Evolutionary conservation across 2,797 vertebrate genomes (phyloP), one percentile per base, ranked within the genome.

Genomic region (Poecilia velifera): DNA sequence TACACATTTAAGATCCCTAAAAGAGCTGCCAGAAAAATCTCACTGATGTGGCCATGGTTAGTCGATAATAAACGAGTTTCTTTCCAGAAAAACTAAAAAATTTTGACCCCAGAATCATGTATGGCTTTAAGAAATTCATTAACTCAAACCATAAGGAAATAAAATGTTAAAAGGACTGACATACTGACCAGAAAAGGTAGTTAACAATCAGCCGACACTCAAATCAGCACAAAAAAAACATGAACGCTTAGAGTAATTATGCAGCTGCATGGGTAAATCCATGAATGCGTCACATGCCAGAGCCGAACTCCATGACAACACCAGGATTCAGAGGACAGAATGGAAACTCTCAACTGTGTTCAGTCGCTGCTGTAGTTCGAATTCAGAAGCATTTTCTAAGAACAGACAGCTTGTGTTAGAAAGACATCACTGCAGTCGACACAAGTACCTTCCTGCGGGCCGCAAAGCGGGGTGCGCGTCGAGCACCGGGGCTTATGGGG

Each of bases 401-500:
- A 51, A 4, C 79, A 81, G 10, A 78, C 13, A 10, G 71, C 74
- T 84, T 39, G 82, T 84, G 88, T 92, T 92, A 91, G 85, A 81
- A 76, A 43, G 80, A 91, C 85, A 89, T 83, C 92, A 94, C 90
- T 86, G 85, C 90, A 93, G 90, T 76, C 84, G 84, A 88, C 81
- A 82, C 81, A 45, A 89, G 93, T 96, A 96, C 95, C 96, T 96
- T 96, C 90, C 89, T 88, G 86, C 92, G 93, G 76, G 94, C 95
- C 25, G 94, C 94, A 73, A 96, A 96, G 77, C 95, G 93, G 66
- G 93, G 95, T 75, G 95, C 94, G 64, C 95, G 95, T 68, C 95
- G 92, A 82, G 95, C 94, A 84, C 94, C 93, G 68, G 95, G 96
- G 92, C 95, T 95, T 93, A 95, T 90, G 90, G 96, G 95, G 91